phyloP scores from a whole-genome alignment of 2,888 invertebrate species.

The Congeria kusceri region DNA sequence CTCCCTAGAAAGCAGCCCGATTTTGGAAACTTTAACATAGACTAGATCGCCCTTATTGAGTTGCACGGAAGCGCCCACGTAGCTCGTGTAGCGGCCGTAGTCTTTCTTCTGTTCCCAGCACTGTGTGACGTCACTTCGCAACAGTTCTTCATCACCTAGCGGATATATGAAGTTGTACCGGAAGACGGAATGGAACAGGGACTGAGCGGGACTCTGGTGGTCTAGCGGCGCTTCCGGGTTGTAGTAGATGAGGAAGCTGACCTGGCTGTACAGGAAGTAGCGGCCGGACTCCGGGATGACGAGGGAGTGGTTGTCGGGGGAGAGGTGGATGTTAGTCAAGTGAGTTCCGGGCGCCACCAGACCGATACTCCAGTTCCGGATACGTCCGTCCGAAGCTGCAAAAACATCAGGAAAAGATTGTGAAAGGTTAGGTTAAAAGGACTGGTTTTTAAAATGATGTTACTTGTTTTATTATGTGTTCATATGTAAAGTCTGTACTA shows the following conservation, averaged over 20 bases:
- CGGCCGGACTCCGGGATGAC: slow-evolving; percentile 62
- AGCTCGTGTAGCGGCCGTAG: slow-evolving; percentile 66
- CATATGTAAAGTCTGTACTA: too few relatives aligned
- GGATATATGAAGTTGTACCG: slow-evolving; percentile 66
- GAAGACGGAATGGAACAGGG: slow-evolving; percentile 65
- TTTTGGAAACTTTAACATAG: slow-evolving; percentile 63
- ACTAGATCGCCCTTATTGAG: slow-evolving; percentile 64
- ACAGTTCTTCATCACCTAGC: slow-evolving; percentile 57
- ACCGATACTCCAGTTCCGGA: slow-evolving; percentile 53
- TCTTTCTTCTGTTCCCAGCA: slow-evolving; percentile 65
- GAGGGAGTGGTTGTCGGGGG: slow-evolving; percentile 46
- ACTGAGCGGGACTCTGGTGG: too few relatives aligned
- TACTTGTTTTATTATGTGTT: too few relatives aligned
- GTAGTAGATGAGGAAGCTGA: slow-evolving; percentile 60
- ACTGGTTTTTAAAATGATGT: too few relatives aligned
- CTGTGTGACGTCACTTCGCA: slow-evolving; percentile 65
- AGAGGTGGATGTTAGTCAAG: slow-evolving; percentile 48
- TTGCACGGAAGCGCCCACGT: slow-evolving; percentile 60
- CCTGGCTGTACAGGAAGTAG: slow-evolving; percentile 70
- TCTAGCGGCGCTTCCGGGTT: too few relatives aligned
- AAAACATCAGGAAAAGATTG: too few relatives aligned
- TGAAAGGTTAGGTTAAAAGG: too few relatives aligned
- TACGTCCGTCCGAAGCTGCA: slow-evolving; percentile 18
- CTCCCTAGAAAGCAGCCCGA: slow-evolving; percentile 26
- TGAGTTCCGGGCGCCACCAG: slow-evolving; percentile 40